A percentile compares a stretch with the other conserved stretches of the same genome.
Conservation (phyloP, 2,797 vertebrate genomes). For the Calcarius lapponicus region DNA sequence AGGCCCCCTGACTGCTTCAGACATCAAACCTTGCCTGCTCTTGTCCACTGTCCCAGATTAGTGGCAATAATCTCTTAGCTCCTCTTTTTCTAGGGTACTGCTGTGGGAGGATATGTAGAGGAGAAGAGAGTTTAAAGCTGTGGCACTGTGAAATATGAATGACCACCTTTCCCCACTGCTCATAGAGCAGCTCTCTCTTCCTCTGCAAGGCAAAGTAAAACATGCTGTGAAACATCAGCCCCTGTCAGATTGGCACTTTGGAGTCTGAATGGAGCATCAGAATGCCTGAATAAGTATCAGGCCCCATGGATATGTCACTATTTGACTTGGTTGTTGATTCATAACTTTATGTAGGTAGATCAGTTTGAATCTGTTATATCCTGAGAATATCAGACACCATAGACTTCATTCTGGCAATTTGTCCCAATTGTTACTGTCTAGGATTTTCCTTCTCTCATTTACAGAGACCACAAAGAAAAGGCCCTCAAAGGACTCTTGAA, state of each 20-base stretch:
- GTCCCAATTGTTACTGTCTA: accelerated
- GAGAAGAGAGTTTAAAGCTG: not conserved
- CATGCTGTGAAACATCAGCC: not conserved
- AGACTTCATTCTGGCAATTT: not conserved
- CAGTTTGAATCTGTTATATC: not conserved
- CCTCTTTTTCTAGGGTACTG: not conserved
- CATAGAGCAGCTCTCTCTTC: not conserved
- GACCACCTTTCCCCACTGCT: not conserved
- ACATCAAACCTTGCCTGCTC: not conserved
- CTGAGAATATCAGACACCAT: not conserved
- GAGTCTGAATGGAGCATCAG: not conserved
- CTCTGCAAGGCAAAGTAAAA: not conserved
- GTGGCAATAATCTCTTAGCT: not conserved
- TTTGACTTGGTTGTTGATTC: not conserved
- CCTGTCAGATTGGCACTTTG: not conserved
- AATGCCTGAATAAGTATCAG: not conserved
- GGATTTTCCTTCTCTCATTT: not conserved
- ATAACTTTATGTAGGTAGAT: not conserved
- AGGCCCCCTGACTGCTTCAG: not conserved
- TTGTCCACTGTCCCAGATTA: not conserved
- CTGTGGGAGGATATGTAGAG: not conserved
- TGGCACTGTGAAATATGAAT: not conserved
- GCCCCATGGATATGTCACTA: not conserved
- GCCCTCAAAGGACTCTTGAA: not conserved
- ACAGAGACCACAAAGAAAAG: not conserved